These are phyloP conservation scores for Theropithecus gelada DNA, from an alignment of 2,113 vertebrate species.

Conservation along the genomic window DNA sequence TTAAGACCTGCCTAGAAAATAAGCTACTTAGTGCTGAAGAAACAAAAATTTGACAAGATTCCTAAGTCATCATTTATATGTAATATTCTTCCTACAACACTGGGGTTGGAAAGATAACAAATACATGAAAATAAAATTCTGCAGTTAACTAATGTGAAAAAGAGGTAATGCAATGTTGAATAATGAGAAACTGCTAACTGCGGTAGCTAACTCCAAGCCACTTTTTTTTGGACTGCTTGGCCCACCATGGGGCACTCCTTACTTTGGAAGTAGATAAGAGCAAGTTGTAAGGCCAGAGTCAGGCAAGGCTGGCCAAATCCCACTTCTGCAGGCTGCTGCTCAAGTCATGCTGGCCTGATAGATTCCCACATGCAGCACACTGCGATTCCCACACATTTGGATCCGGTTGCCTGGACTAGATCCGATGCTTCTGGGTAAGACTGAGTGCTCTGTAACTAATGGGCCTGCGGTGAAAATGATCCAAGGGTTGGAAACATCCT, in stretches of 20 bases:
- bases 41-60: not conserved
- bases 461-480: not conserved
- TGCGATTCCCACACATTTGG: not conserved
- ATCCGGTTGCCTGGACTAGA: not conserved
- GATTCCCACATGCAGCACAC: not conserved
- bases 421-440: not conserved
- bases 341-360: not conserved
- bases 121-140: not conserved
- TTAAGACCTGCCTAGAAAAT: not conserved
- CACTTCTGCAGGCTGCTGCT: not conserved
- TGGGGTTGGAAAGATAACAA: too few relatives aligned
- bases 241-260: not conserved
- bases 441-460: not conserved
- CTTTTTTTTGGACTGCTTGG: not conserved
- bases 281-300: not conserved
- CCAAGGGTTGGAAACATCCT: not conserved
- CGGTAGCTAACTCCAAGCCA: not conserved
- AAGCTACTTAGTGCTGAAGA: not conserved
- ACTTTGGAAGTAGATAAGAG: conserved; percentile 1
- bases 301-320: not conserved
- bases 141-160: not conserved
- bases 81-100: not conserved
- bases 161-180: not conserved
- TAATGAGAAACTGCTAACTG: not conserved
- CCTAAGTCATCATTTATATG: not conserved